phyloP scores from a whole-genome alignment of 1,140 invertebrate species.

The Eufriesea mexicana region DNA sequence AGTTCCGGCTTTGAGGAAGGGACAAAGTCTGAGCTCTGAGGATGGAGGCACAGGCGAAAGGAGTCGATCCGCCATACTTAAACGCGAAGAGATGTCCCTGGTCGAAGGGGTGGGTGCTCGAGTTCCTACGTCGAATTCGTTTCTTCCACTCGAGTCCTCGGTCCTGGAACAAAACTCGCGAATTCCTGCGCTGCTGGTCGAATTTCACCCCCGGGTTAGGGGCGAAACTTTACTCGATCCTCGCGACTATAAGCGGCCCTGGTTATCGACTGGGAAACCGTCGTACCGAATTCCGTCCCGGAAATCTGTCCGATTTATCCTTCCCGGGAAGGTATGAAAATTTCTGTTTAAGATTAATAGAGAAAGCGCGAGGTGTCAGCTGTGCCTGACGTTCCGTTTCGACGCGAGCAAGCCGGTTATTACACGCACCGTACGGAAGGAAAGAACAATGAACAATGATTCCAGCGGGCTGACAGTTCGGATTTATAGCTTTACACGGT shows the following conservation, averaged over 20 bases:
- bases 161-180: slow-evolving; percentile 26
- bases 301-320: slow-evolving; percentile 13
- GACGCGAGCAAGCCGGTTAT: slow-evolving; percentile 22
- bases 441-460: slow-evolving; percentile 48
- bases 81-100: slow-evolving; percentile 11
- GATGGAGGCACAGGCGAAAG: not conserved
- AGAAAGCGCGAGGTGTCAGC: slow-evolving; percentile 4
- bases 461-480: slow-evolving; percentile 12
- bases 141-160: slow-evolving; percentile 47
- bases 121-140: slow-evolving; percentile 50
- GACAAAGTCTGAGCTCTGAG: not conserved
- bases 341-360: slow-evolving; percentile 37
- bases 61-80: slow-evolving; percentile 28
- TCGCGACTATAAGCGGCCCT: not conserved
- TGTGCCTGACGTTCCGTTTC: slow-evolving; percentile 37
- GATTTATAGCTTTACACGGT: slow-evolving; percentile 36
- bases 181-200: slow-evolving; percentile 1
- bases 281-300: not conserved
- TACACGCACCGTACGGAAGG: slow-evolving; percentile 30
- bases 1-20: not conserved
- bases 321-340: slow-evolving; percentile 20
- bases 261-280: not conserved
- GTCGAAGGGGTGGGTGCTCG: not conserved
- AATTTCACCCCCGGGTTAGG: not conserved
- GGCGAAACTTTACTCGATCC: not conserved